phyloP scores from a whole-genome alignment of 1,140 invertebrate species.

The Trialeurodes vaporariorum region DNA sequence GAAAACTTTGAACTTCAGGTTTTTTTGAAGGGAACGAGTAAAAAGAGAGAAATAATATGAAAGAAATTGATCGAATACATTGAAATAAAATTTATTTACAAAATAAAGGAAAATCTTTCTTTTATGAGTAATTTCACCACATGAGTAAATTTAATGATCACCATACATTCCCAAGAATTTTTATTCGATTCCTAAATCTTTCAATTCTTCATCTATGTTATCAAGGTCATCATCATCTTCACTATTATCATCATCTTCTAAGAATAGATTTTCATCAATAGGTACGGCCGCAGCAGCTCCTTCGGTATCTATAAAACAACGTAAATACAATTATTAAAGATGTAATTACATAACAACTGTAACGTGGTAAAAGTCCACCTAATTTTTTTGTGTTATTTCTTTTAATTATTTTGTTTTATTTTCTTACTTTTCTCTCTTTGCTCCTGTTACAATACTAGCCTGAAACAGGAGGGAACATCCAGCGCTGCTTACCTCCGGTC shows the following conservation, averaged over 20 bases:
- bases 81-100: slow-evolving; percentile 1
- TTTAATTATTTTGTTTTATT: too few species aligned
- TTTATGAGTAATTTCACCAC: too few species aligned
- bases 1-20: too few species aligned
- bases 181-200: slow-evolving; percentile 34
- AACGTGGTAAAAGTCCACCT: too few species aligned
- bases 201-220: slow-evolving; percentile 70
- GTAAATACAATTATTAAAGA: too few species aligned
- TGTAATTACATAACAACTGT: too few species aligned
- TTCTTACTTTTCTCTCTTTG: too few species aligned
- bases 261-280: slow-evolving; percentile 93
- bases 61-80: background rate
- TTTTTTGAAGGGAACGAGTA: too few species aligned
- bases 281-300: slow-evolving; percentile 40
- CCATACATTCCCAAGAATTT: background rate
- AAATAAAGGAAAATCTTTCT: background rate
- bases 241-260: slow-evolving; percentile 44
- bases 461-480: too few species aligned
- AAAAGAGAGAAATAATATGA: background rate
- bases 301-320: slow-evolving; percentile 35
- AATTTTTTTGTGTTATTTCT: too few species aligned
- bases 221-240: slow-evolving; percentile 52
- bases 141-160: background rate
- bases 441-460: too few species aligned
- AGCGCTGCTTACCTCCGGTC: too few species aligned